Evolutionary conservation across 2,888 invertebrate species (phyloP).

Genomic region (Tenthredo distinguenda): DNA sequence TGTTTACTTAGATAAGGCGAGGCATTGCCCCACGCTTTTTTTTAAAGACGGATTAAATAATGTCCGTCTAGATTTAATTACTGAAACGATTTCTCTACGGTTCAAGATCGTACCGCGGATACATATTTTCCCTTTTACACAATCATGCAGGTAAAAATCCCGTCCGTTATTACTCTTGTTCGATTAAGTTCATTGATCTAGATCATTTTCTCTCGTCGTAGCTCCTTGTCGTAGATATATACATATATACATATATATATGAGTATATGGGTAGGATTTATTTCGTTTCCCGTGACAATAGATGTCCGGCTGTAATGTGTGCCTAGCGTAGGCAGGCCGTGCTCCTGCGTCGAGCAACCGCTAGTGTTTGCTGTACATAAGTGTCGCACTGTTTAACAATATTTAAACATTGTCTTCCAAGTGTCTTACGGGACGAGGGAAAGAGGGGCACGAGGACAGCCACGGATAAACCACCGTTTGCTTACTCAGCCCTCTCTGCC

Average conservation of each 20-base stretch:
- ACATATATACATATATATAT: background rate
- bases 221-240: no score
- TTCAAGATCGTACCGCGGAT: background rate
- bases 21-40: conserved; percentile 32
- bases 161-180: no score
- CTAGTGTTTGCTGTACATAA: conserved; percentile 67
- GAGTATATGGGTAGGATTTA: background rate
- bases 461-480: conserved; percentile 71
- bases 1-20: conserved; percentile 53
- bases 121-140: no score
- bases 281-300: conserved; percentile 34
- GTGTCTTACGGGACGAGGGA: conserved; percentile 54
- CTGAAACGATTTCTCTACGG: background rate
- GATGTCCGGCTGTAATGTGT: conserved; percentile 45
- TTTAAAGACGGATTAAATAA: conserved; percentile 18
- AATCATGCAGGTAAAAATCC: no score
- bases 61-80: conserved; percentile 30
- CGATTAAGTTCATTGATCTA: no score
- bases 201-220: no score
- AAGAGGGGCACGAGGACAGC: conserved; percentile 59
- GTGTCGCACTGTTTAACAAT: conserved; percentile 71
- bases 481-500: conserved; percentile 68
- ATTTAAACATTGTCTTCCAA: conserved; percentile 72
- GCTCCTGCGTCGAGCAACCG: conserved; percentile 33
- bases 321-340: conserved; percentile 39